Base-by-base conservation (phyloP, 2,888 invertebrate genomes). In the Drosophila anomalata region DNA sequence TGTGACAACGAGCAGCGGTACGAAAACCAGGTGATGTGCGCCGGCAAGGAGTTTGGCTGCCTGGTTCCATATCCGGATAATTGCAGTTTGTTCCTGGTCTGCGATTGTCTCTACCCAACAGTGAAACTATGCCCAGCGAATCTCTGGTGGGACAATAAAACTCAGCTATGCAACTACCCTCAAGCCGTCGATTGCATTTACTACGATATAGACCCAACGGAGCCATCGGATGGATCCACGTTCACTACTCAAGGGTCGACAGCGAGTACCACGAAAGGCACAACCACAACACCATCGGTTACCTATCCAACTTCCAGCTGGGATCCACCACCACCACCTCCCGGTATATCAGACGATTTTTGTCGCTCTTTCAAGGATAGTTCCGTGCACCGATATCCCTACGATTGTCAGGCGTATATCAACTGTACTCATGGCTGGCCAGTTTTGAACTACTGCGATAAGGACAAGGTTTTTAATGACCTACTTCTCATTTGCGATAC, bases 11-110 rank as follows among this genome's bases (percentile, higher is more conserved):
- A 69, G 29, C 31, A 51, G 29, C 59, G 69, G 0, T 69, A 69
- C 22, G 69, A 69, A 26, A 69, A 69, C 51, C 69, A 69, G 60
- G 59, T 69, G 22, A 69, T 69, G 69, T 69, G 69, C 51, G 59
- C 53, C 11, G 69, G 20, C 7, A 69, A 69, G 14, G 11, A 63
- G 0, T 75, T 76, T 17, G 89, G 89, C 3, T 62, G 53, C 12
- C 47, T 73, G 29, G 81, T 85, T 9, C 77, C 90, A 1, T 83
- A 89, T 77, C 89, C 90, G 5, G 83, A 83, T 20, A 76, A 90
- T 50, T 90, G 89, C 39, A 71, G 52, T 3, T 47, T 73, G 14
- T 90, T 73, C 54, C 59, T 89, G 17, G 85, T 89, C 3, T 90
- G 90, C 61, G 82, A 87, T 33, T 84, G 89, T 48, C 39, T 75